phyloP scores from a whole-genome alignment of 1,140 invertebrate genomes.

The Megalonaias nervosa region DNA sequence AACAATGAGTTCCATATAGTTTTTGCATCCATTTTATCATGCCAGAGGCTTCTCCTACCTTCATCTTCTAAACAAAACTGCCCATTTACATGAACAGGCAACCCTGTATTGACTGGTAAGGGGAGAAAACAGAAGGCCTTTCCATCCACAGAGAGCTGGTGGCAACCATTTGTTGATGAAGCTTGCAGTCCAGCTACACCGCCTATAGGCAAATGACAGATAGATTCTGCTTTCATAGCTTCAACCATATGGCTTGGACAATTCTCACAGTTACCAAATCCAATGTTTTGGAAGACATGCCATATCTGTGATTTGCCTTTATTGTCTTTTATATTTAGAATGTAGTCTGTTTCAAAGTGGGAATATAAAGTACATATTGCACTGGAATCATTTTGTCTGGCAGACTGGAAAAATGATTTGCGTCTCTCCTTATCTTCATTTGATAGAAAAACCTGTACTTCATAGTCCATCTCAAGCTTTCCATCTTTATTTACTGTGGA shows the following conservation, averaged over 20 bases:
- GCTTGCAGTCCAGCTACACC: conserved; percentile 51
- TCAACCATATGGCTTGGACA: conserved; percentile 29
- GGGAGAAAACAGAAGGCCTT: conserved; percentile 65
- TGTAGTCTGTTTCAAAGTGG: conserved; percentile 6
- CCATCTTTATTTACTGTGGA: conserved; percentile 35
- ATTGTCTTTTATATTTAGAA: conserved; percentile 28
- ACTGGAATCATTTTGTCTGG: not conserved
- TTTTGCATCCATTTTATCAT: conserved; percentile 29
- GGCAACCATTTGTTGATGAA: not conserved
- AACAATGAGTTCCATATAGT: conserved; percentile 54
- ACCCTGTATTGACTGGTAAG: conserved; percentile 48
- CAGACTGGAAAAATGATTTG: conserved; percentile 21
- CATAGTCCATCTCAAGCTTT: conserved; percentile 27
- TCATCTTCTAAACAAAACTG: conserved; percentile 61
- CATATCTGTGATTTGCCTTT: conserved; percentile 23
- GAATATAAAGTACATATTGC: conserved; percentile 1
- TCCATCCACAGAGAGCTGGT: not conserved
- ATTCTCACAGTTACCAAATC: conserved; percentile 34
- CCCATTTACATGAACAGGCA: conserved; percentile 62
- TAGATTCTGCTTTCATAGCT: conserved; percentile 34
- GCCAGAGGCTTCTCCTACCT: conserved; percentile 49
- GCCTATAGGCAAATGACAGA: conserved; percentile 55
- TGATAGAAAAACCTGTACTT: conserved; percentile 28
- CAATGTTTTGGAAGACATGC: conserved; percentile 42
- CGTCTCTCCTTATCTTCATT: conserved; percentile 17